phyloP scores from a whole-genome alignment of 53 echinoderm and acorn worm species.

The Astropecten irregularis region DNA sequence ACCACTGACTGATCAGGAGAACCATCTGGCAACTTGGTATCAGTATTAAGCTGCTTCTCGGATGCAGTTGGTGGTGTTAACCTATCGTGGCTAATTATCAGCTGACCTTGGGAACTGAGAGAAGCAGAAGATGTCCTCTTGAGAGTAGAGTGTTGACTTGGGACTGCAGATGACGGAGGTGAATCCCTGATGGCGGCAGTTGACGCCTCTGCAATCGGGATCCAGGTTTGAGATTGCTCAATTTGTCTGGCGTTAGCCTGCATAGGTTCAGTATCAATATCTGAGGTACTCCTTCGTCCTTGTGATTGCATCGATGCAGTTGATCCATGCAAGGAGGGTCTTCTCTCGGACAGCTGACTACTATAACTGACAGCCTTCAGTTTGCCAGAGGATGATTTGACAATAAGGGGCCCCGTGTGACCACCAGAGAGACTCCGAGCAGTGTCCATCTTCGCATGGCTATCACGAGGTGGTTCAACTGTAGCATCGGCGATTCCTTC shows the following conservation, averaged over 20 bases:
- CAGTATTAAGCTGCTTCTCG: too few relatives aligned
- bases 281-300: background rate
- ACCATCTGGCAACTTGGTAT: too few relatives aligned
- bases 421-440: background rate
- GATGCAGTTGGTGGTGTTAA: background rate
- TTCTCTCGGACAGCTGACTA: background rate
- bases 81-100: background rate
- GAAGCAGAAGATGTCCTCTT: background rate
- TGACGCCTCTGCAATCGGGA: background rate
- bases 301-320: background rate
- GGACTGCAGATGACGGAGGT: background rate
- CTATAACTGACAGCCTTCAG: conserved; percentile 11
- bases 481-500: background rate
- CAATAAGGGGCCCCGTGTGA: conserved; percentile 25
- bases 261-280: background rate
- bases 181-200: background rate
- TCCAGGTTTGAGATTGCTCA: background rate
- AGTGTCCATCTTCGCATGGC: background rate
- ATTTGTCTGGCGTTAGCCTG: background rate
- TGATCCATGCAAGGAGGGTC: background rate
- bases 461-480: background rate
- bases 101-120: background rate
- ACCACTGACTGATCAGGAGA: too few relatives aligned
- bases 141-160: background rate
- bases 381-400: conserved; percentile 36